phyloP scores from a whole-genome alignment of 2,888 invertebrate species.

The Nymphalis urticae region DNA sequence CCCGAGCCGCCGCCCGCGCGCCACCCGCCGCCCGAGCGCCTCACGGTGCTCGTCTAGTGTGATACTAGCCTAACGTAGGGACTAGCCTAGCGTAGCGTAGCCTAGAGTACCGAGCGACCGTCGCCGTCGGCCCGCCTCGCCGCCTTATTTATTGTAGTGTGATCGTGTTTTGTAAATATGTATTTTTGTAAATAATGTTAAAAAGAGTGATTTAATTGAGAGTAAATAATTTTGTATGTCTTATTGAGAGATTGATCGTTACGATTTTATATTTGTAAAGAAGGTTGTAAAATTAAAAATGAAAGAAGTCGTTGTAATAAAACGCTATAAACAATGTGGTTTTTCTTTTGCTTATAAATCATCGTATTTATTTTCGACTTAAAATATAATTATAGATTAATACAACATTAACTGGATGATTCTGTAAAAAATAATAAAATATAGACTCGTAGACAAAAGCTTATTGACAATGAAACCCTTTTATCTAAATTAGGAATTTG shows the following conservation, averaged over 20 bases:
- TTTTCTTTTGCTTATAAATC: conserved; percentile 4
- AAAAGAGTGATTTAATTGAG: conserved; percentile 49
- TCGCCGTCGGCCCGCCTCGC: conserved; percentile 35
- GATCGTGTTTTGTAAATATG: conserved; percentile 66
- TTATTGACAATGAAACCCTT: too few relatives aligned
- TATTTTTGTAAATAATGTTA: conserved; percentile 75
- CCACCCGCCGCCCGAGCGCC: conserved; percentile 65
- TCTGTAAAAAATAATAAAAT: too few relatives aligned
- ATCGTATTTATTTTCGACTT: not conserved
- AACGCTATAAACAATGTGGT: conserved; percentile 51
- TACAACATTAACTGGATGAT: too few relatives aligned
- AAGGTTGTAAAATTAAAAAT: conserved; percentile 61
- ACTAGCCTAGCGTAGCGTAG: conserved; percentile 31
- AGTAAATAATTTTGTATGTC: conserved; percentile 52
- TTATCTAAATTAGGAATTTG: too few relatives aligned
- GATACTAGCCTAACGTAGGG: conserved; percentile 51
- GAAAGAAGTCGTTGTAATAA: conserved; percentile 67
- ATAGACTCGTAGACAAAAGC: too few relatives aligned
- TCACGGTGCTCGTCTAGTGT: conserved; percentile 73
- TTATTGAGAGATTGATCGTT: conserved; percentile 52
- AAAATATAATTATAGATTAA: too few relatives aligned
- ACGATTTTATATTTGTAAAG: conserved; percentile 66
- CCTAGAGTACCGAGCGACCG: conserved; percentile 2
- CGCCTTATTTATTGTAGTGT: conserved; percentile 60
- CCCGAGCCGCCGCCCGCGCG: conserved; percentile 62